These are phyloP conservation scores for Zalophus californianus DNA, from an alignment of 2,797 vertebrate species.

Conservation along the genomic window DNA sequence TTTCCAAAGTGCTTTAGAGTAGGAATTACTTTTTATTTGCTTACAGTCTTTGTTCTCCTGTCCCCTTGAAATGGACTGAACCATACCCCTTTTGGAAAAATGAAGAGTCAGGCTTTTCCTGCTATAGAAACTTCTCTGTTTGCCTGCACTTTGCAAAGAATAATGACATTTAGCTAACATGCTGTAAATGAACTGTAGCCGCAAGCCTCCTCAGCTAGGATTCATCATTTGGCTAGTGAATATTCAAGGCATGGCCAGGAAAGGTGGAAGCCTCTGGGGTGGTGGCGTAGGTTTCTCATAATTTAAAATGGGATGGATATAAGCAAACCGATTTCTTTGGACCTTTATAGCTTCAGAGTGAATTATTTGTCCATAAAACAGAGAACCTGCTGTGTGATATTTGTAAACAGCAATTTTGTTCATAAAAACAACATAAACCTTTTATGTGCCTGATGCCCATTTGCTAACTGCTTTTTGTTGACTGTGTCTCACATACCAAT, in stretches of 20 bases:
- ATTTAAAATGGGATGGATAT: constrained; percentile 75
- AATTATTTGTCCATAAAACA: constrained; percentile 79
- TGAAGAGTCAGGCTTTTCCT: background rate
- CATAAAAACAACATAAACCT: constrained; percentile 77
- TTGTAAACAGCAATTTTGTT: constrained; percentile 82
- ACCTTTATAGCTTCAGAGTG: constrained; percentile 78
- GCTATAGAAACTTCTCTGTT: background rate
- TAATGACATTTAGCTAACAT: constrained; percentile 57
- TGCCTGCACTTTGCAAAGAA: constrained; percentile 58
- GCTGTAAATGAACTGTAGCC: constrained; percentile 58
- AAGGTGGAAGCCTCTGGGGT: background rate
- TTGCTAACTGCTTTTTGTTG: constrained; percentile 62
- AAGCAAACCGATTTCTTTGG: constrained; percentile 76
- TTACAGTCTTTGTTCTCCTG: background rate
- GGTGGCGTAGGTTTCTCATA: constrained; percentile 32
- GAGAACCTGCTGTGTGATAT: constrained; percentile 80
- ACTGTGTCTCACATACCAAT: constrained; percentile 53
- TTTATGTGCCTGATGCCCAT: constrained; percentile 73
- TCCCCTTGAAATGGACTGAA: constrained; percentile 50
- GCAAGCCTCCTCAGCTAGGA: background rate
- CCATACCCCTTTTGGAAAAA: background rate
- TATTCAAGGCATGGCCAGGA: constrained; percentile 61
- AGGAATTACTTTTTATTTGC: constrained; percentile 37
- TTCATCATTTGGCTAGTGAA: constrained; percentile 61
- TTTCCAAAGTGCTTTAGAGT: background rate